Evolutionary conservation across 2,888 invertebrate genomes (phyloP), one percentile per base, ranked within the genome.

Genomic region (Lampropteryx suffumata): DNA sequence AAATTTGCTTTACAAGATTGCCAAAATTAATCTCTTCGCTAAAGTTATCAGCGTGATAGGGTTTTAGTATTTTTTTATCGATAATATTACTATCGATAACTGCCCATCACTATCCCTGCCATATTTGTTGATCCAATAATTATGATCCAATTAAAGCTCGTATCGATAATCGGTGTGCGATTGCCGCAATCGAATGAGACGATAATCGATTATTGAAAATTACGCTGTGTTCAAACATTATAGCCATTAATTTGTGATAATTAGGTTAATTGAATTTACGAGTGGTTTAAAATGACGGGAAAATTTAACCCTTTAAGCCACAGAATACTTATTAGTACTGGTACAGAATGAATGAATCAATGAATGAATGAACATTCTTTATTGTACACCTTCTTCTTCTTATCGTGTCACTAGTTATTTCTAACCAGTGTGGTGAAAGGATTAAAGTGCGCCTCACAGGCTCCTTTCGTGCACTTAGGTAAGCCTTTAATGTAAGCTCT

Each of bases 111-210:
- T 61, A 59, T 3, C n/a, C 13, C 51, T 32, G 46, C 57, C 55
- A 57, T 60, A 55, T 64, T 65, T 59, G 60, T 64, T 61, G 62
- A 61, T 62, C 48, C 57, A 55, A 54, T 61, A 62, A 61, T 65
- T 63, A 61, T 50, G 53, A 50, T 50, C 45, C 64, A 61, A 66
- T 64, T 42, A 52, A 10, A 14, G 35, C 37, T 42, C 17, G 14
- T 37, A 52, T 51, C 46, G 50, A 51, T 46, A 46, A 52, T 46
- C 51, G 51, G 26, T 41, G 32, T 11, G 29, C 50, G 51, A 53
- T 61, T 42, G 43, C 29, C 5, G 48, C 55, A 56, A 52, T 58
- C 45, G 54, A 57, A 48, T 57, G 57, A 53, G 53, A 48, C 32
- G 39, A 48, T 59, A 55, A 57, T 54, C 57, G 57, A 54, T 49